These are phyloP conservation scores for Callionymus lyra DNA, from an alignment of 2,113 vertebrate species.

Conservation along the genomic window DNA sequence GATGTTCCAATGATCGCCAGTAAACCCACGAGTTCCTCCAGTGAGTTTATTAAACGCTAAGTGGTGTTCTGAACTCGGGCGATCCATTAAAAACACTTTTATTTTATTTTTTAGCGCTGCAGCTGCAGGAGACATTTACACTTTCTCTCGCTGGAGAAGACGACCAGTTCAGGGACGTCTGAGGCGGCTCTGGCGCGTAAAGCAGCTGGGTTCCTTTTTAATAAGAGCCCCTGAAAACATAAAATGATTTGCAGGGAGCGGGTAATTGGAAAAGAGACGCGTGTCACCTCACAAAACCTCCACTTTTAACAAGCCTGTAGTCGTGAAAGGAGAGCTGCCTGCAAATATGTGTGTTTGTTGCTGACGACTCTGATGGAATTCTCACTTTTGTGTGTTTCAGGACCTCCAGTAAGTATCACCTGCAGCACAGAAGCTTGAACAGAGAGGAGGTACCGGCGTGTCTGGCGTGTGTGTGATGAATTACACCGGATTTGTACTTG, in stretches of 20 bases:
- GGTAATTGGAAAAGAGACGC: slow-evolving; percentile 68
- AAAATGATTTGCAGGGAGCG: slow-evolving; percentile 60
- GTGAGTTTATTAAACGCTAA: slow-evolving; percentile 46
- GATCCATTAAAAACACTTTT: slow-evolving; percentile 60
- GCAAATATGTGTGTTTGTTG: slow-evolving; percentile 15
- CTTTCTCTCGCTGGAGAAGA: slow-evolving; percentile 46
- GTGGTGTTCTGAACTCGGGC: slow-evolving; percentile 47
- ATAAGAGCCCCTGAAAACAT: slow-evolving; percentile 63
- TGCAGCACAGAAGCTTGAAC: slow-evolving; percentile 5
- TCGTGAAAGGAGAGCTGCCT: slow-evolving; percentile 53
- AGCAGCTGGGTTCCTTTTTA: slow-evolving; percentile 62
- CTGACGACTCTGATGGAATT: slow-evolving; percentile 26
- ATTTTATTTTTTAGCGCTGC: slow-evolving; percentile 44
- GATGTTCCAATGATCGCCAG: slow-evolving; percentile 11
- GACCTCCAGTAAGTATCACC: slow-evolving; percentile 93
- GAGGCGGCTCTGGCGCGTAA: slow-evolving; percentile 54
- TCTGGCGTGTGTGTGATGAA: no score
- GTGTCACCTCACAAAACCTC: slow-evolving; percentile 56
- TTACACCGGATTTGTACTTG: no score
- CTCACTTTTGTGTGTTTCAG: slow-evolving; percentile 63
- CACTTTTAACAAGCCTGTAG: slow-evolving; percentile 56
- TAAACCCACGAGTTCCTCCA: slow-evolving; percentile 7
- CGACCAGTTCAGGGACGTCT: slow-evolving; percentile 58
- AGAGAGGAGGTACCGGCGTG: no score
- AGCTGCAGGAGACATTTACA: slow-evolving; percentile 61